Conservation (phyloP, 1,140 invertebrate species). For the Lordiphosa clarofinis region DNA sequence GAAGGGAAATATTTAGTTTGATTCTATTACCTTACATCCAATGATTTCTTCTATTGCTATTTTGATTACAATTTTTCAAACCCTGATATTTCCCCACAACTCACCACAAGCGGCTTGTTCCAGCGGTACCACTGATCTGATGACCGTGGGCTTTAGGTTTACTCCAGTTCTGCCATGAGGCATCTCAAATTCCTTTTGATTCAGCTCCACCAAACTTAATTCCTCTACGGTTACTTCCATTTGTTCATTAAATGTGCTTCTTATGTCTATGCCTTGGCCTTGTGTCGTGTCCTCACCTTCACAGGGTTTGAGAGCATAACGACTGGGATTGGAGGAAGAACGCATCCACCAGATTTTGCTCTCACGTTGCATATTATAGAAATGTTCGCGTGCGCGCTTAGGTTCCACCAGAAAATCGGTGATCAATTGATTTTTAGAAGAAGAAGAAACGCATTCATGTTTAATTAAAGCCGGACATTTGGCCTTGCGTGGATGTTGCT, state of each 20-base stretch:
- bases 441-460: constrained; percentile 20
- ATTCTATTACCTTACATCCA: no score
- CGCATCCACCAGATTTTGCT: constrained; percentile 90
- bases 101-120: constrained; percentile 55
- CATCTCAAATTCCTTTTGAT: constrained; percentile 14
- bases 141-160: constrained; percentile 35
- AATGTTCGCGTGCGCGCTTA: constrained; percentile 52
- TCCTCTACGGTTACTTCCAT: constrained; percentile 45
- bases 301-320: constrained; percentile 81
- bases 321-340: constrained; percentile 84
- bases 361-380: constrained; percentile 84
- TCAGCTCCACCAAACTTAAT: constrained; percentile 46
- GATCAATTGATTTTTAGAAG: constrained; percentile 25
- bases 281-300: constrained; percentile 79
- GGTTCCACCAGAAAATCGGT: constrained; percentile 60
- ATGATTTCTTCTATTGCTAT: no score
- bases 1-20: no score
- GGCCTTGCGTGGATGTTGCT: constrained; percentile 39
- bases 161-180: constrained; percentile 39
- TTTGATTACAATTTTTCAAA: no score
- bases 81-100: no score
- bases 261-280: constrained; percentile 62
- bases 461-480: constrained; percentile 55
- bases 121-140: constrained; percentile 61
- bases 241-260: constrained; percentile 35